Percentiles rank a stretch among this genome's conserved stretches.
Evolutionary conservation across 2,797 vertebrate genomes (phyloP).

Genomic region (Acipenser oxyrinchus): DNA sequence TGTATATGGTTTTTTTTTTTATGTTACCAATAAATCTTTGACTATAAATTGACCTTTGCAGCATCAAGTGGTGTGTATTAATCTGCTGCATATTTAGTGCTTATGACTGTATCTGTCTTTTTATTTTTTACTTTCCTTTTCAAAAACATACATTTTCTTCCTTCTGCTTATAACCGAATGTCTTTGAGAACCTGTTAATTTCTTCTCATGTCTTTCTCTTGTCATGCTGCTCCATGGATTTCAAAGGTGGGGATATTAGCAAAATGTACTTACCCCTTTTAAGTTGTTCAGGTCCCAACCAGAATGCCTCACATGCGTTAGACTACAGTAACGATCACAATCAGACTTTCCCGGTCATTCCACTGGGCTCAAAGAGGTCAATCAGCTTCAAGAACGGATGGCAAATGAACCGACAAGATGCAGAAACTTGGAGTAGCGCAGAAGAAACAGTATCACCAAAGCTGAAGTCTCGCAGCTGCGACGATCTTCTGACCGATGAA

Average conservation of each 20-base stretch:
- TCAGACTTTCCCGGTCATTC: slow-evolving; percentile 60
- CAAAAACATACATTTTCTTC: slow-evolving; percentile 34
- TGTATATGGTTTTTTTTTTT: too few relatives aligned
- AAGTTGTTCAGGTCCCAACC: slow-evolving; percentile 70
- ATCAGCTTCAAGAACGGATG: slow-evolving; percentile 76
- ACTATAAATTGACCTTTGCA: too few relatives aligned
- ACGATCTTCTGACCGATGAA: slow-evolving; percentile 79
- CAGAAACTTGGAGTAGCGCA: slow-evolving; percentile 80
- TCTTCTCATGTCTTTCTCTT: slow-evolving; percentile 71
- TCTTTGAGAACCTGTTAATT: slow-evolving; percentile 63
- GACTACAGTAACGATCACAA: slow-evolving; percentile 51
- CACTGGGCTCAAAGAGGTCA: slow-evolving; percentile 66
- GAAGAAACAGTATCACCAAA: slow-evolving; percentile 74
- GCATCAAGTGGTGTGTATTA: too few relatives aligned
- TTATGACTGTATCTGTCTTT: too few relatives aligned
- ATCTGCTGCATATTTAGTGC: too few relatives aligned
- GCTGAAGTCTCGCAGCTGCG: slow-evolving; percentile 88
- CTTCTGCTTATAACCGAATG: slow-evolving; percentile 19
- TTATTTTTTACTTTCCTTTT: slow-evolving; percentile 18
- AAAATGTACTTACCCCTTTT: slow-evolving; percentile 76
- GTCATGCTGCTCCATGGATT: slow-evolving; percentile 85
- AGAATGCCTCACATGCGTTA: slow-evolving; percentile 59
- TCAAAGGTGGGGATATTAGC: slow-evolving; percentile 91
- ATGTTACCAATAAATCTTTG: too few relatives aligned
- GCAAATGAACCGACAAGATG: slow-evolving; percentile 71